phyloP scores from a whole-genome alignment of 2,888 invertebrate genomes.

The Cylindroiulus punctatus region DNA sequence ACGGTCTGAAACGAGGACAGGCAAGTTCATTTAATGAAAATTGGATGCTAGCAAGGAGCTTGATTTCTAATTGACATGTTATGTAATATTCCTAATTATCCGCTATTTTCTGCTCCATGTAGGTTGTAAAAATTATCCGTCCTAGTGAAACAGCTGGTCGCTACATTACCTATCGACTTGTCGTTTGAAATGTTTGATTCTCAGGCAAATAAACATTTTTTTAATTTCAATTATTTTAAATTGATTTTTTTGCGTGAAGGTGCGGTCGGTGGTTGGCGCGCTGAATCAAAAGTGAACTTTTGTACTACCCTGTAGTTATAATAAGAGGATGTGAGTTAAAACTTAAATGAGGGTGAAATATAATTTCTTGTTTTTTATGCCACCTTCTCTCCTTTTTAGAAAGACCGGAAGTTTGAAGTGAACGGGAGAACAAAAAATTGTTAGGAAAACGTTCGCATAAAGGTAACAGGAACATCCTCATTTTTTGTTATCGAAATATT shows the following conservation, averaged over 20 bases:
- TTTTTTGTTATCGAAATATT: background rate
- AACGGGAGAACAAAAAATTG: background rate
- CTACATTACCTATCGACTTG: conserved; percentile 97
- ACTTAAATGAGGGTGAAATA: conserved; percentile 17
- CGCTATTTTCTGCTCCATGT: conserved; percentile 60
- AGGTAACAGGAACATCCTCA: background rate
- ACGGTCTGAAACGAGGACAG: conserved; percentile 97
- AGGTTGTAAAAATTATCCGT: conserved; percentile 97
- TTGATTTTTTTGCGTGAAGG: background rate
- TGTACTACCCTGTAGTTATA: conserved; percentile 13
- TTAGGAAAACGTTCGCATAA: background rate
- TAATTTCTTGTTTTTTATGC: background rate
- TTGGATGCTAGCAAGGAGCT: background rate
- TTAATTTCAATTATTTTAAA: background rate
- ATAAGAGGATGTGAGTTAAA: conserved; percentile 23
- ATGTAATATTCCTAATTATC: background rate
- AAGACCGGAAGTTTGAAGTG: conserved; percentile 19
- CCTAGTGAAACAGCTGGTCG: conserved; percentile 98
- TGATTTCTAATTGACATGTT: background rate
- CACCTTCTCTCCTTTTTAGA: background rate
- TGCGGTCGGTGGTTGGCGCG: background rate
- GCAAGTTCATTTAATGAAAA: conserved; percentile 67
- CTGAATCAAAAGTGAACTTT: background rate
- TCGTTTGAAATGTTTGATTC: conserved; percentile 72
- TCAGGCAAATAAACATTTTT: background rate